Evolutionary conservation across 2,113 vertebrate species (phyloP), one percentile per base, ranked within the genome.

Genomic region (Rhagologus leucostigma): DNA sequence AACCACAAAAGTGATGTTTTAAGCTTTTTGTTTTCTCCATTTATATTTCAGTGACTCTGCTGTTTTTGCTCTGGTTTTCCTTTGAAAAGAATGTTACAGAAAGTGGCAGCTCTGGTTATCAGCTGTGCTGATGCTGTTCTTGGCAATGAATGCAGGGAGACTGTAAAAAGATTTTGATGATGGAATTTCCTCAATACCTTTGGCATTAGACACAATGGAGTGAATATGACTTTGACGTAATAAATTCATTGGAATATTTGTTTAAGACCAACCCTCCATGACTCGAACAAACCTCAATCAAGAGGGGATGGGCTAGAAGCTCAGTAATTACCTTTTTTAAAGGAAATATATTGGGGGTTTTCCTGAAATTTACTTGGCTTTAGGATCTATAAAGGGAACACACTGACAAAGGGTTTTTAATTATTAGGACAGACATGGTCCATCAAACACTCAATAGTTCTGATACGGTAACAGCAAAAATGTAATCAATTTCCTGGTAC

Each of bases 121-220:
- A 95, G 67, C 41, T 76, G 22, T 81, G 57, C 29, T 81, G 65
- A 64, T 91, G 78, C 70, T 75, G 21, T 84, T 91, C 88, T 89
- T 95, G 84, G 88, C 86, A 93, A 29, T 69, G 60, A 89, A 93
- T 0, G 0, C 29, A 55, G 33, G n/a, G 64, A 95, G 88, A 75
- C 82, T 77, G 79, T 60, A 93, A 94, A 92, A 74, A n/a, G 0
- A 81, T 85, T 95, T 85, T 93, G 47, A 53, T 83, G 78, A 59
- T 89, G 85, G 87, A 95, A 94, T 95, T 97, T 97, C 96, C 96
- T 96, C 71, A 95, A 94, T 97, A 29, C 89, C 35, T 93, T 94
- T 89, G 68, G 57, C 88, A 91, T 96, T 85, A 92, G 64, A 91
- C 88, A 96, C 87, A 96, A 90, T 65, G 41, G 59, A 74, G 62